Conservation (phyloP, 2,113 vertebrate species). For the Forbesichthys agassizii region DNA sequence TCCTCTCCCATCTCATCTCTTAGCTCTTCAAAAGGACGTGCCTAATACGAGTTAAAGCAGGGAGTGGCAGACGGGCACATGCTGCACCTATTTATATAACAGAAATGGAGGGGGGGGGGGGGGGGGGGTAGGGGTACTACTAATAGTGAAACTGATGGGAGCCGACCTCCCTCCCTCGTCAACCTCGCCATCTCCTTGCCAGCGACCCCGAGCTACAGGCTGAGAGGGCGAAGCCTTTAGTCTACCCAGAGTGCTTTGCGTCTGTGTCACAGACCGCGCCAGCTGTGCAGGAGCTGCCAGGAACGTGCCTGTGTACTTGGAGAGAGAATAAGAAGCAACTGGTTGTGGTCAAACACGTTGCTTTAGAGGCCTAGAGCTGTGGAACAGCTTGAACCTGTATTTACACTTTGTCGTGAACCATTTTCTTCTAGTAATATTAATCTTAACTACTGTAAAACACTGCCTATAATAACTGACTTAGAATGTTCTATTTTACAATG, state of each 20-base stretch:
- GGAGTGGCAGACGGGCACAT: conserved; percentile 58
- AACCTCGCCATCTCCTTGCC: conserved; percentile 30
- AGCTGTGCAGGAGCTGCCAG: conserved; percentile 45
- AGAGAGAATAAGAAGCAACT: conserved; percentile 14
- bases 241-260: conserved; percentile 47
- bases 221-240: conserved; percentile 23
- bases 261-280: conserved; percentile 28
- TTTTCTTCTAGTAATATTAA: not conserved
- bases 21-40: conserved; percentile 58
- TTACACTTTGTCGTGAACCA: not conserved
- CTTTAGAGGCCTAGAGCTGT: conserved; percentile 7
- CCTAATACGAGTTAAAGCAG: conserved; percentile 58
- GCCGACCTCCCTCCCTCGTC: conserved; percentile 29
- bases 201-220: conserved; percentile 31
- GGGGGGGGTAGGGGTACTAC: not conserved
- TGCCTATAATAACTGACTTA: too few relatives aligned
- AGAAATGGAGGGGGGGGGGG: conserved; percentile 33
- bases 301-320: conserved; percentile 42
- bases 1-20: conserved; percentile 12
- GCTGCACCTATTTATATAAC: conserved; percentile 65
- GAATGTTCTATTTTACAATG: too few relatives aligned
- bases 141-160: conserved; percentile 43
- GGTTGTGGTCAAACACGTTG: conserved; percentile 30
- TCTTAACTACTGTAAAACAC: not conserved
- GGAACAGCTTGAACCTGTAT: conserved; percentile 15